A percentile compares a stretch with the other conserved stretches of the same genome.
These are phyloP conservation scores for Geophilus truncorum DNA, from an alignment of 2,888 invertebrate species.

Conservation along the genomic window DNA sequence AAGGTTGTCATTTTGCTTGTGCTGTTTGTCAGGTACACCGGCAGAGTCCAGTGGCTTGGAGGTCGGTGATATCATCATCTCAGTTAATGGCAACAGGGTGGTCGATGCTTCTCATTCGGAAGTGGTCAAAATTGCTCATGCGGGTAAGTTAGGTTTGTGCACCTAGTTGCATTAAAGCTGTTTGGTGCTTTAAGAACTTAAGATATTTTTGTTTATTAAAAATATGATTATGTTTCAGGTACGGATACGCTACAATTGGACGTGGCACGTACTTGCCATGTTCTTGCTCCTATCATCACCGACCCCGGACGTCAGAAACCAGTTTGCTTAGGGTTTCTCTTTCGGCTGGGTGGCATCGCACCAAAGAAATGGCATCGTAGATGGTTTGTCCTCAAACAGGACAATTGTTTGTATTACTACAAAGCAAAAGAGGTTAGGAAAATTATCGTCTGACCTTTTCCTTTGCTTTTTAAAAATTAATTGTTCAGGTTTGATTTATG, in stretches of 20 bases:
- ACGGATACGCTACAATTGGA: slow-evolving; percentile 77
- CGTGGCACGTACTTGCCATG: slow-evolving; percentile 79
- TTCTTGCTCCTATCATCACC: slow-evolving; percentile 61
- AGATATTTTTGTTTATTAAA: not conserved
- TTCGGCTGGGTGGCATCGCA: slow-evolving; percentile 41
- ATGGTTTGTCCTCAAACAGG: slow-evolving; percentile 85
- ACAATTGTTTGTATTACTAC: slow-evolving; percentile 92
- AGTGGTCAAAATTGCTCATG: slow-evolving; percentile 85
- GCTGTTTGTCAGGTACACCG: slow-evolving; percentile 61
- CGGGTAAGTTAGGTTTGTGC: slow-evolving; percentile 59
- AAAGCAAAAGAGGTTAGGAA: slow-evolving; percentile 77
- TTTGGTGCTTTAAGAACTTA: not conserved
- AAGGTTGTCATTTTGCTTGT: not conserved
- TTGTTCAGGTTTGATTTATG: not conserved
- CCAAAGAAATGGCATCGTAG: slow-evolving; percentile 66
- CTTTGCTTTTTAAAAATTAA: not conserved
- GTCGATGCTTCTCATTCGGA: slow-evolving; percentile 89
- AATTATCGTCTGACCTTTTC: not conserved
- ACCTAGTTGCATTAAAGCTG: too few species aligned
- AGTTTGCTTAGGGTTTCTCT: slow-evolving; percentile 43
- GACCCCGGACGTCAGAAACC: slow-evolving; percentile 42
- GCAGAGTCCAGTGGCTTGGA: slow-evolving; percentile 87
- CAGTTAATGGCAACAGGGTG: slow-evolving; percentile 84
- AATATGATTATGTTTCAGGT: slow-evolving; percentile 43
- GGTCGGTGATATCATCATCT: slow-evolving; percentile 89